Conservation (phyloP, 2,797 vertebrate species). For the Fistularia tabacaria region DNA sequence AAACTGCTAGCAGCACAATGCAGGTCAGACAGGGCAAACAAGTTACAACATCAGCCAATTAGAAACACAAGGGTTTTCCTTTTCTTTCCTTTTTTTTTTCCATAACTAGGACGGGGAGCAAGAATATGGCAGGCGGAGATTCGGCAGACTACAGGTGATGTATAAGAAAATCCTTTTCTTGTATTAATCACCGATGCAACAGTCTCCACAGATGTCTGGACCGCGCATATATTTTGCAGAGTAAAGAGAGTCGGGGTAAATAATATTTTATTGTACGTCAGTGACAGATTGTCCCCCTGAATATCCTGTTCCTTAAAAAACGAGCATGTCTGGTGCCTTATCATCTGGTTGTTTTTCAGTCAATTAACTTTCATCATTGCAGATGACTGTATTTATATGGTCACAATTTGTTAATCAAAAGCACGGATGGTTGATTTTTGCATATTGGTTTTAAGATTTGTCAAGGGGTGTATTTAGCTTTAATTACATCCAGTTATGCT, state of each 20-base stretch:
- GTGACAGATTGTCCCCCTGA: slow-evolving; percentile 58
- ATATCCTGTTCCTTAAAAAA: slow-evolving; percentile 51
- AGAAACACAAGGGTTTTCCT: slow-evolving; percentile 59
- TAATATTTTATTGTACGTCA: slow-evolving; percentile 35
- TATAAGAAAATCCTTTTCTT: slow-evolving; percentile 3
- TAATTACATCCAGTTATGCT: slow-evolving; percentile 57
- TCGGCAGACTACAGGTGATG: slow-evolving; percentile 20
- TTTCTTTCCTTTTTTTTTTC: slow-evolving; percentile 28
- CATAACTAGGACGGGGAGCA: slow-evolving; percentile 44
- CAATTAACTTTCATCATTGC: slow-evolving; percentile 68
- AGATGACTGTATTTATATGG: slow-evolving; percentile 67
- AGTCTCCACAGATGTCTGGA: slow-evolving; percentile 16
- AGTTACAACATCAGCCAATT: slow-evolving; percentile 75
- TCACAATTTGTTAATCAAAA: slow-evolving; percentile 70
- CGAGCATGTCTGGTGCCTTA: slow-evolving; percentile 48
- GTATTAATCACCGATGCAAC: too few species aligned
- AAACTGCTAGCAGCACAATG: slow-evolving; percentile 71
- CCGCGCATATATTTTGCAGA: too few species aligned
- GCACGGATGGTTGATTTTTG: slow-evolving; percentile 60
- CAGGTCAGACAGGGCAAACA: slow-evolving; percentile 75
- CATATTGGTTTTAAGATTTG: slow-evolving; percentile 64
- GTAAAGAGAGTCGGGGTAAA: slow-evolving; percentile 8
- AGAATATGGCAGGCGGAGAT: slow-evolving; percentile 47
- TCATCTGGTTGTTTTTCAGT: slow-evolving; percentile 67
- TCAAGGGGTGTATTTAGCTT: slow-evolving; percentile 53